Percentiles rank a stretch among this genome's conserved stretches.
phyloP scores from a whole-genome alignment of 1,140 invertebrate species.

The Globodera rostochiensis region DNA sequence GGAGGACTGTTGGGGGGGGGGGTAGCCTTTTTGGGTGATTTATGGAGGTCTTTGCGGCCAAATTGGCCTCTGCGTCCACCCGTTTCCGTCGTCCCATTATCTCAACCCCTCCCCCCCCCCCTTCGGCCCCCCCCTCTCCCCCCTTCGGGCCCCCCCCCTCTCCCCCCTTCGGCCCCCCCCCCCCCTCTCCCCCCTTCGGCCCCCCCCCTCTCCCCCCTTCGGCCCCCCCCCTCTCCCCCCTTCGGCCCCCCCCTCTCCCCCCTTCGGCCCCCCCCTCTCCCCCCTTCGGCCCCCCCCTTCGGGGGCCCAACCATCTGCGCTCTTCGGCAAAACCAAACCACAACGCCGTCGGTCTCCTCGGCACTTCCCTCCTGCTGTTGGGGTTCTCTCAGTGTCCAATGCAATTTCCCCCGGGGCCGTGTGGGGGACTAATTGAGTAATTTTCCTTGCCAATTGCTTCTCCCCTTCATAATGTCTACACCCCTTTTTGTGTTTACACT shows the following conservation, averaged over 20 bases:
- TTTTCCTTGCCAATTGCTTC: not conserved
- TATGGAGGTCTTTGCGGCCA: not conserved
- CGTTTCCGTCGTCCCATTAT: not conserved
- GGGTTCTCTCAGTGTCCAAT: not conserved
- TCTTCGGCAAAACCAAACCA: not conserved
- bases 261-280: slow-evolving; percentile 3
- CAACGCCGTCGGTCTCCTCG: not conserved
- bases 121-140: not conserved
- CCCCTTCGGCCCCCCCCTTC: not conserved
- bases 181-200: too few relatives aligned
- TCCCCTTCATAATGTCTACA: not conserved
- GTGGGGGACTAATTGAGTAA: not conserved
- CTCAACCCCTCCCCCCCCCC: not conserved
- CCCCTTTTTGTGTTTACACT: not conserved
- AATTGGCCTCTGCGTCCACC: not conserved
- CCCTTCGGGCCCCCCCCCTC: not conserved
- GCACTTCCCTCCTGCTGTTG: not conserved
- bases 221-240: too few relatives aligned
- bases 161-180: not conserved
- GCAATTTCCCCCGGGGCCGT: not conserved
- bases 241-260: not conserved
- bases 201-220: too few relatives aligned
- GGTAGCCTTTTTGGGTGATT: not conserved
- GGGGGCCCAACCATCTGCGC: not conserved
- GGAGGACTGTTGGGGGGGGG: not conserved